Percentiles rank a stretch among this genome's conserved stretches.
Evolutionary conservation across 2,888 invertebrate species (phyloP).

Genomic region (Hedya salicella): DNA sequence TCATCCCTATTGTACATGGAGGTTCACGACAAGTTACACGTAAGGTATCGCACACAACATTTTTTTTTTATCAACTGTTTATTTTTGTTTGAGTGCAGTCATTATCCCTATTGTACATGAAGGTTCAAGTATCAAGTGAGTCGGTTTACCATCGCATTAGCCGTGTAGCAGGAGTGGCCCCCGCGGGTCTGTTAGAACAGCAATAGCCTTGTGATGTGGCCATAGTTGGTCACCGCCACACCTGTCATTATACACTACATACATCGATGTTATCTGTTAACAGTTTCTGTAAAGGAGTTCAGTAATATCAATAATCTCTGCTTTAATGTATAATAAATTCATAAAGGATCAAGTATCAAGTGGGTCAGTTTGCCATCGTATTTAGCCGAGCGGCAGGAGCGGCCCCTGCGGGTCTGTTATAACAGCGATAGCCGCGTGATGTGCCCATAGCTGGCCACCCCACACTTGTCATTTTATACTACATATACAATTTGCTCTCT

Average conservation of each 20-base stretch:
- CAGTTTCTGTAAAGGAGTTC: slow-evolving; percentile 21
- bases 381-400: slow-evolving; percentile 59
- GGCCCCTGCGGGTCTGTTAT: slow-evolving; percentile 71
- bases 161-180: slow-evolving; percentile 60
- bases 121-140: slow-evolving; percentile 57
- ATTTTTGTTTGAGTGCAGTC: no score
- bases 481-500: slow-evolving; percentile 14
- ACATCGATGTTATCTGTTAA: slow-evolving; percentile 22
- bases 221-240: slow-evolving; percentile 67
- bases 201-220: slow-evolving; percentile 79
- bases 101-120: no score
- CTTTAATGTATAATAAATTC: neutral
- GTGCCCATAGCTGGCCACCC: slow-evolving; percentile 73
- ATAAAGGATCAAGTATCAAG: slow-evolving; percentile 56
- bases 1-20: no score
- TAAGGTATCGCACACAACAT: no score
- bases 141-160: slow-evolving; percentile 56
- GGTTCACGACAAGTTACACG: no score
- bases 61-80: no score
- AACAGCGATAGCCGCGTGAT: slow-evolving; percentile 80
- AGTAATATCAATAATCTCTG: slow-evolving; percentile 5
- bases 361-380: slow-evolving; percentile 53
- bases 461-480: slow-evolving; percentile 60
- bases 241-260: slow-evolving; percentile 59
- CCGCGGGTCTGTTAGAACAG: slow-evolving; percentile 75